A percentile compares a stretch with the other conserved stretches of the same genome.
phyloP scores from a whole-genome alignment of 2,888 invertebrate species.

The Ephialtes manifestator region DNA sequence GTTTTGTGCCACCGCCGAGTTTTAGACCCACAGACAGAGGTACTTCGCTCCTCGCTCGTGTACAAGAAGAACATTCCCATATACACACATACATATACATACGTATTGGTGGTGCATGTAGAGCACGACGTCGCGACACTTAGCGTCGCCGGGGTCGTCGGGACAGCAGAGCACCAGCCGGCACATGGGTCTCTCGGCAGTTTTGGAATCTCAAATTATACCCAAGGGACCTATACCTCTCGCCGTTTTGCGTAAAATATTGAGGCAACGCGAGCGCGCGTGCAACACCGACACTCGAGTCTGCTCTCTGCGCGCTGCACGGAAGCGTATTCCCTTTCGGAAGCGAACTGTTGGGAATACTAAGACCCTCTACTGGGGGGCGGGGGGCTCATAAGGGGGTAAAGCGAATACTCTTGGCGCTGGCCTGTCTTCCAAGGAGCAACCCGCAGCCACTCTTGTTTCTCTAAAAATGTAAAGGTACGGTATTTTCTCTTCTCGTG shows the following conservation, averaged over 20 bases:
- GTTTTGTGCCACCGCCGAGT: slow-evolving; percentile 55
- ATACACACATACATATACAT: too few species aligned
- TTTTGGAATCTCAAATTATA: slow-evolving; percentile 74
- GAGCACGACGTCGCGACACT: slow-evolving; percentile 8
- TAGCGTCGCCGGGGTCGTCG: slow-evolving; percentile 33
- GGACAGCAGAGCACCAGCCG: slow-evolving; percentile 32
- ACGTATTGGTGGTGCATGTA: not conserved
- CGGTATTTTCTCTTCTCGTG: not conserved
- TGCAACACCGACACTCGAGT: slow-evolving; percentile 34
- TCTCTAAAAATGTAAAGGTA: not conserved
- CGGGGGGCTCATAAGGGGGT: not conserved
- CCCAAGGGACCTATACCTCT: slow-evolving; percentile 73
- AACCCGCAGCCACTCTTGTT: not conserved
- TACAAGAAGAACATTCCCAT: not conserved
- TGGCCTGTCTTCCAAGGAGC: slow-evolving; percentile 10
- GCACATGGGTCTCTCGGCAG: slow-evolving; percentile 64
- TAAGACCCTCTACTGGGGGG: slow-evolving; percentile 47
- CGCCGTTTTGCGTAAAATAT: slow-evolving; percentile 78
- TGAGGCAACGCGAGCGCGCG: slow-evolving; percentile 74
- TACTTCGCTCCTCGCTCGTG: not conserved
- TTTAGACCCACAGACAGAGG: slow-evolving; percentile 6
- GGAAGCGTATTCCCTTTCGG: slow-evolving; percentile 54
- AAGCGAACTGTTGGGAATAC: slow-evolving; percentile 66
- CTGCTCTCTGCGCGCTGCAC: slow-evolving; percentile 31
- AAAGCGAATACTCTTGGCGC: slow-evolving; percentile 1